Conservation (phyloP, 2,113 vertebrate species). For the Entomyzon cyanotis region DNA sequence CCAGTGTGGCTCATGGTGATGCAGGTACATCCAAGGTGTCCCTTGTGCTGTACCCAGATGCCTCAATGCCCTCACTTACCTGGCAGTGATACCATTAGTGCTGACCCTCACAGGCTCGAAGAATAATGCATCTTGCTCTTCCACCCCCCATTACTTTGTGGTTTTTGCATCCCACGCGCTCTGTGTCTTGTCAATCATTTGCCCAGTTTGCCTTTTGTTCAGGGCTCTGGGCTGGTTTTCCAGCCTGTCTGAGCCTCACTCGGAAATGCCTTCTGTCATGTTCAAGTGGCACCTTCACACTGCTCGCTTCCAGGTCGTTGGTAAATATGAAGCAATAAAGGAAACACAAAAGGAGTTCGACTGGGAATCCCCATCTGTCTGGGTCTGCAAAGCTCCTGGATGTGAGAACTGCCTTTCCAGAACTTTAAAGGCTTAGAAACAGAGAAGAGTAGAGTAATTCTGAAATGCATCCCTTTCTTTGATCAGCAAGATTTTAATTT, state of each 20-base stretch:
- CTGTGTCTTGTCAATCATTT: not conserved
- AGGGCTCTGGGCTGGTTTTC: not conserved
- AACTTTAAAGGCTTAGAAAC: not conserved
- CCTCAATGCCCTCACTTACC: not conserved
- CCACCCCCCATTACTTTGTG: not conserved
- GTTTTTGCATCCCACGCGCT: accelerated
- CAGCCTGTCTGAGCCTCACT: not conserved
- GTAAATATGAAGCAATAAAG: not conserved
- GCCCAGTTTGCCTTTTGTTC: not conserved
- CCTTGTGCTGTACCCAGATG: not conserved
- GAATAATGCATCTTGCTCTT: not conserved
- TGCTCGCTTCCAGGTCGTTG: not conserved
- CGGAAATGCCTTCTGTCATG: not conserved
- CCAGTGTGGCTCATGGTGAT: accelerated
- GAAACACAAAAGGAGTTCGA: not conserved
- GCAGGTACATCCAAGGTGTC: not conserved
- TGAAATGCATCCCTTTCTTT: not conserved
- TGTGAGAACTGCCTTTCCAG: not conserved
- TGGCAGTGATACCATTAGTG: not conserved
- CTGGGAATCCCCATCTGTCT: not conserved
- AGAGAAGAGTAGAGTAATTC: not conserved
- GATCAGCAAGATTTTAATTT: not conserved
- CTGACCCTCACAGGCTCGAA: accelerated
- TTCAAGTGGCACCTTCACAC: not conserved
- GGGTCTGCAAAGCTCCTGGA: not conserved